Base-by-base conservation (phyloP, 1,140 invertebrate species). In the Coelopa frigida region DNA sequence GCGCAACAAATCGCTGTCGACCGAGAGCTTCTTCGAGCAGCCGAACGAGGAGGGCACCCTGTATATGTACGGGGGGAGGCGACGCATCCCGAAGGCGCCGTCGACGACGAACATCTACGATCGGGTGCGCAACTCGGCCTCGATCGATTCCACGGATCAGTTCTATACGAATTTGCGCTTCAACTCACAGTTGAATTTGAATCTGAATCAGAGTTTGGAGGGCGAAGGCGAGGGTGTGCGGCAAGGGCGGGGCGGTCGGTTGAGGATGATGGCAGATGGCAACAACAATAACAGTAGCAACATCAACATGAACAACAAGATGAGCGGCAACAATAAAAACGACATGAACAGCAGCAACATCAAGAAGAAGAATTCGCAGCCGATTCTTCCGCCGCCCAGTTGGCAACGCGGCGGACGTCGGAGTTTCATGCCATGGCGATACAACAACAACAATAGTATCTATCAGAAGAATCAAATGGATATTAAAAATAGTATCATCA, bases 21-120 rank as follows among this genome's bases (percentile, higher is more conserved):
- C 55, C 6, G 62, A 66, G 42, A 66, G 62, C 42, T 66, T 66
- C 35, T 66, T 66, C 40, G 62, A 66, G 51, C 58, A 62, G 46
- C 62, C 62, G 12, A 63, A 57, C 45, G 62, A 66, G 35, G 62
- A 66, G 52, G 62, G 62, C 23, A 59, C 62, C 1, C 56, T 66
- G 11, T 66, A 66, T 23, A 61, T 66, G 59, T 66, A 66, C 42
- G 62, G 62, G n/a, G 62, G 62, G 33, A 55, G 62, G 4, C 52
- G 57, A 23, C 58, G 62, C 22, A 63, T 66, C 24, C 49, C 52
- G 36, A 65, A 65, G 29, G 46, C 57, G 39, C 61, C 58, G 5
- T 44, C 58, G 21, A 42, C 56, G n/a, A 44, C 49, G 15, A 66
- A 63, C 44, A 55, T 66, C 36, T 66, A 66, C 51, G 62, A 66